Conservation (phyloP, 2,113 vertebrate species). For the Gymnarchus niloticus region DNA sequence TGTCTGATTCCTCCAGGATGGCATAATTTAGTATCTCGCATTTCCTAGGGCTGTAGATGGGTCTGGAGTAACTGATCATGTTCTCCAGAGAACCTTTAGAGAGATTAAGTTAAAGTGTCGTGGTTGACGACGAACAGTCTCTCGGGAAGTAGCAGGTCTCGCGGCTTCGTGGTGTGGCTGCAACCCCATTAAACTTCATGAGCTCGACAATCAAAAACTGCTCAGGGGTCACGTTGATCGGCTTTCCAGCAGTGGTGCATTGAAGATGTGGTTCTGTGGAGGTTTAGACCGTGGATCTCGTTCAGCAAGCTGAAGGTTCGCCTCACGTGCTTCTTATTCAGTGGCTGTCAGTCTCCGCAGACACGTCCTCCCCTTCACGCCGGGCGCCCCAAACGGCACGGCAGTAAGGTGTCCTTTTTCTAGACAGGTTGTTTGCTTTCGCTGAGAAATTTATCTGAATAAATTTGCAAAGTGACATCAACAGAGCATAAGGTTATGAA, state of each 20-base stretch:
- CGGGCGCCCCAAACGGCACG: background rate
- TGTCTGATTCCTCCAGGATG: too few species aligned
- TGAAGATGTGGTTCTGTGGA: background rate
- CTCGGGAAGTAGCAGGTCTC: background rate
- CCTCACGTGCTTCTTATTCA: background rate
- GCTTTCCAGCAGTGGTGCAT: background rate
- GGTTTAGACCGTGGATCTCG: background rate
- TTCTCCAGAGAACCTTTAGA: background rate
- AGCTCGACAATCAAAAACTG: background rate
- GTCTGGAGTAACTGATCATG: background rate
- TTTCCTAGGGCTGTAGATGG: background rate
- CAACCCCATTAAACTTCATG: background rate
- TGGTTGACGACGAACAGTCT: too few species aligned
- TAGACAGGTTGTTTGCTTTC: background rate
- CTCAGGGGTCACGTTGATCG: background rate
- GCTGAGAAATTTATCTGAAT: background rate
- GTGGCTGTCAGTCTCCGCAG: background rate
- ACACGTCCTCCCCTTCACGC: background rate
- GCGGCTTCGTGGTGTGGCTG: background rate
- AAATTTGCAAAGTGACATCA: background rate
- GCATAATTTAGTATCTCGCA: background rate
- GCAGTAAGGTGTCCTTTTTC: background rate
- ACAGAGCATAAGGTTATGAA: background rate
- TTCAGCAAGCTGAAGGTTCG: background rate
- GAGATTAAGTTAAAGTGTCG: too few species aligned